Conservation (phyloP, 2,888 invertebrate species). For the Aporophyla lueneburgensis region DNA sequence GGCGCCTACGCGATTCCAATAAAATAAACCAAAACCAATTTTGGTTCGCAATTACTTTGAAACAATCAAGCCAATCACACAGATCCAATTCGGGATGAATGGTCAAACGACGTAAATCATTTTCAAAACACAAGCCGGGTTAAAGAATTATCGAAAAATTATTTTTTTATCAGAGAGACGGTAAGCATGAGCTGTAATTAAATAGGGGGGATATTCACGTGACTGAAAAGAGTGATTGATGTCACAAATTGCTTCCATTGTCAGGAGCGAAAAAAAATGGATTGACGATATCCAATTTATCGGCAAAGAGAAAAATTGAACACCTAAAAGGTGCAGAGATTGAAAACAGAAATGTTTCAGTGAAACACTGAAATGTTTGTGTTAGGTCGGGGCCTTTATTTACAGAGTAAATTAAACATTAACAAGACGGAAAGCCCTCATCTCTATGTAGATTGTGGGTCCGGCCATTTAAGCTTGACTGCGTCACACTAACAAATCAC, state of each 20-base stretch:
- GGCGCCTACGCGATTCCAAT: conserved; percentile 40
- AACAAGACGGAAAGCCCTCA: conserved; percentile 64
- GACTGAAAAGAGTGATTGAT: conserved; percentile 58
- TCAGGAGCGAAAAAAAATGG: conserved; percentile 68
- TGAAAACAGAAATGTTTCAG: conserved; percentile 54
- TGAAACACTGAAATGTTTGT: conserved; percentile 43
- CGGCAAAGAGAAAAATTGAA: conserved; percentile 66
- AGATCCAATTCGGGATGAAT: conserved; percentile 30
- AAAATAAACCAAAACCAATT: conserved; percentile 50
- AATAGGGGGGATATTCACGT: conserved; percentile 46
- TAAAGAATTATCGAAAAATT: conserved; percentile 9
- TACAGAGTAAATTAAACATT: conserved; percentile 63
- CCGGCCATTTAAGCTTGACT: conserved; percentile 48
- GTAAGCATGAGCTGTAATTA: conserved; percentile 41
- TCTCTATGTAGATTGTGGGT: conserved; percentile 69
- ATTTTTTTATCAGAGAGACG: conserved; percentile 3
- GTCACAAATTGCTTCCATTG: conserved; percentile 77
- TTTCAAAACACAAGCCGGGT: conserved; percentile 19
- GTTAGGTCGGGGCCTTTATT: conserved; percentile 54
- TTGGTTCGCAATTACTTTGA: conserved; percentile 34
- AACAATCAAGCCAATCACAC: conserved; percentile 51
- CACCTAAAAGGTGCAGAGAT: conserved; percentile 56
- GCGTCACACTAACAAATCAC: conserved; percentile 46
- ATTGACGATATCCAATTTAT: conserved; percentile 73
- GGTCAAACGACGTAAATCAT: conserved; percentile 38